Percentiles rank a stretch among this genome's conserved stretches.
phyloP scores from a whole-genome alignment of 2,888 invertebrate species.

The Hypomecis punctinalis region DNA sequence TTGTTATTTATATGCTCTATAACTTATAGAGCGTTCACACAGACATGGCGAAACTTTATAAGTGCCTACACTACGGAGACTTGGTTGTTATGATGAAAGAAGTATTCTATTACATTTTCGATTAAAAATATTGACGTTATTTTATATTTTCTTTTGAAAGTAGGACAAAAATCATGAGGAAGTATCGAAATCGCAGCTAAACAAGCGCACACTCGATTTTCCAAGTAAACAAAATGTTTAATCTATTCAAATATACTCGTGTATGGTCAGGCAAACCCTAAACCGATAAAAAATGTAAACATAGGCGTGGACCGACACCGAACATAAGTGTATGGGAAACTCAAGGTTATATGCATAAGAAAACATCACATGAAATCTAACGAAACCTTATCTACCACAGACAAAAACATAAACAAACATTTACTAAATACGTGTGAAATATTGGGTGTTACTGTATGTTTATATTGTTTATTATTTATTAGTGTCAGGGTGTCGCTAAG shows the following conservation, averaged over 20 bases:
- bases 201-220: constrained; percentile 9
- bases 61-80: too few species aligned
- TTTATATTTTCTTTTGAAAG: background rate
- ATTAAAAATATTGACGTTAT: background rate
- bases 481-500: constrained; percentile 45
- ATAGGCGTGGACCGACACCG: constrained; percentile 62
- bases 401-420: constrained; percentile 48
- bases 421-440: constrained; percentile 47
- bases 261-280: constrained; percentile 44
- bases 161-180: background rate
- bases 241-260: constrained; percentile 19
- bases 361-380: constrained; percentile 48
- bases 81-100: too few species aligned
- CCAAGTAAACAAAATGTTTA: constrained; percentile 30
- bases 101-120: too few species aligned
- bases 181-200: constrained; percentile 6
- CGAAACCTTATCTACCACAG: constrained; percentile 57
- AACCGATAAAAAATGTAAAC: constrained; percentile 63
- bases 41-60: too few species aligned
- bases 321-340: constrained; percentile 49
- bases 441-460: constrained; percentile 38
- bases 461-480: constrained; percentile 41
- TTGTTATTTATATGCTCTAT: too few species aligned
- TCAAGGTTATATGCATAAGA: constrained; percentile 64
- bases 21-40: too few species aligned